Conservation (phyloP, 2,888 invertebrate species). For the Amphimallon solstitiale region DNA sequence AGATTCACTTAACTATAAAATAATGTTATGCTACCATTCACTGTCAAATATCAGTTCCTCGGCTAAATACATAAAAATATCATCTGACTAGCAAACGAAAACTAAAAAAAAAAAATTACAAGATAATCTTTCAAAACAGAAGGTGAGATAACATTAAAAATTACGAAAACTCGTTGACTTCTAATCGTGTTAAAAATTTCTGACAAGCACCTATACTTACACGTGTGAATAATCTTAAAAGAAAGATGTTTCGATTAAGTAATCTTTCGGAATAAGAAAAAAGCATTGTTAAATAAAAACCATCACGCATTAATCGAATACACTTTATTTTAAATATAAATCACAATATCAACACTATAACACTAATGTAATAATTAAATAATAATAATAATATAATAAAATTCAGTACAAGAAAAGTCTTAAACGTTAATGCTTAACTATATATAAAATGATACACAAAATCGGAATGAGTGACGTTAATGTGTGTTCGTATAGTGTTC, state of each 20-base stretch:
- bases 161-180: neutral
- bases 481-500: neutral
- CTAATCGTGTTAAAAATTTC: neutral
- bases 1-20: constrained; percentile 54
- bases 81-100: constrained; percentile 8
- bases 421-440: constrained; percentile 33
- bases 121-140: neutral
- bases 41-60: constrained; percentile 35
- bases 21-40: constrained; percentile 53
- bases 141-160: neutral
- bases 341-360: constrained; percentile 24
- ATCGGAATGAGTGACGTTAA: neutral
- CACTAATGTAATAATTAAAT: constrained; percentile 19
- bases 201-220: neutral
- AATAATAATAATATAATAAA: constrained; percentile 34
- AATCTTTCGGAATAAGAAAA: too few species aligned
- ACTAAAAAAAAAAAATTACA: neutral
- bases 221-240: too few species aligned
- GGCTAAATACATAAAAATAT: neutral
- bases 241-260: too few species aligned
- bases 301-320: constrained; percentile 22
- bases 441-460: constrained; percentile 27
- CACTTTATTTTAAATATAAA: constrained; percentile 33
- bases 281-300: constrained; percentile 19
- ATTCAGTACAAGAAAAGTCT: constrained; percentile 35